Conservation (phyloP, 2,888 invertebrate species). For the Agrenia bidenticulata region DNA sequence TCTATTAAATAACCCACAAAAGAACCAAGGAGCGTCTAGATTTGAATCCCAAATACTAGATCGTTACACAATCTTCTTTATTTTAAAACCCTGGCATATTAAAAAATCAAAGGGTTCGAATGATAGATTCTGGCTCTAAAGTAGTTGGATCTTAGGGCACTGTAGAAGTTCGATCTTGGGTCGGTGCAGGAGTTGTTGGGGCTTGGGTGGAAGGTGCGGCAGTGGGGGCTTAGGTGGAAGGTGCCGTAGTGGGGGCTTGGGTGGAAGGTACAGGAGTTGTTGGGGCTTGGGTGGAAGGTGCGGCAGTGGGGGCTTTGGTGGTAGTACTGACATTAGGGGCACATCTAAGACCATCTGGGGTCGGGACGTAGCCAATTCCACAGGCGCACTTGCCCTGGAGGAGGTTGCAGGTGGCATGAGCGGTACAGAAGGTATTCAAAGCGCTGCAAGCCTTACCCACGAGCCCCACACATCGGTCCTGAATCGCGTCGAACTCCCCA, state of each 20-base stretch:
- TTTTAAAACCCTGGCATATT: too few relatives aligned
- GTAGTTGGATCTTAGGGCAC: too few relatives aligned
- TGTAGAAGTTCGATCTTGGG: too few relatives aligned
- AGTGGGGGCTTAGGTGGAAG: not conserved
- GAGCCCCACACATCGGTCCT: slow-evolving; percentile 7
- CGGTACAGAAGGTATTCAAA: not conserved
- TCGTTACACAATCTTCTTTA: too few relatives aligned
- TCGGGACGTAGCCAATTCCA: not conserved
- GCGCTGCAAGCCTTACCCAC: slow-evolving; percentile 1
- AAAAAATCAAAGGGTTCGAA: too few relatives aligned
- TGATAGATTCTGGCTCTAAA: too few relatives aligned
- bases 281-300: not conserved
- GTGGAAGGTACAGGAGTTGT: not conserved
- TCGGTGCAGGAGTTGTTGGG: not conserved
- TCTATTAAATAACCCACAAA: too few relatives aligned
- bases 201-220: not conserved
- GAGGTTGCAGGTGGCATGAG: not conserved
- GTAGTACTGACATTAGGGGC: not conserved
- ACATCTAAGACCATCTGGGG: slow-evolving; percentile 4
- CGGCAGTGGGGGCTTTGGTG: not conserved
- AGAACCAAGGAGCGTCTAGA: too few relatives aligned
- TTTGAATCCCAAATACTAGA: too few relatives aligned
- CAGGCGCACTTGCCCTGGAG: not conserved
- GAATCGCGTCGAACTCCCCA: slow-evolving; percentile 3
- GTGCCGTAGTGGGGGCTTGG: not conserved